phyloP scores from a whole-genome alignment of 2,797 vertebrate genomes.

The Acipenser transmontanus region DNA sequence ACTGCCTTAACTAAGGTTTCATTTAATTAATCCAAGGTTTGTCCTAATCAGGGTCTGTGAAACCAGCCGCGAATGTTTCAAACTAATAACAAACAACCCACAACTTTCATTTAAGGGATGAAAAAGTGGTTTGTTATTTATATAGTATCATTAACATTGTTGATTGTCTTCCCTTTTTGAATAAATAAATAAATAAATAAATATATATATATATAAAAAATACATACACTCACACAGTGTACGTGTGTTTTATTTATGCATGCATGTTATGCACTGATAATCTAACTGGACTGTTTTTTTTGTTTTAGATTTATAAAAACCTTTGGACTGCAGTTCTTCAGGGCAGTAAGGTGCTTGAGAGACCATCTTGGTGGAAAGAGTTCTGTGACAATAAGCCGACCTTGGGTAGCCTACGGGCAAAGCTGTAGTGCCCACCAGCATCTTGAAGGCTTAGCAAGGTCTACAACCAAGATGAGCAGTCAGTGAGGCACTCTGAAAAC shows the following conservation, averaged over 20 bases:
- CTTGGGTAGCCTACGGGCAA: constrained; percentile 58
- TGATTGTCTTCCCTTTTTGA: no score
- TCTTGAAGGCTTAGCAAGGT: background rate
- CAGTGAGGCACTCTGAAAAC: background rate
- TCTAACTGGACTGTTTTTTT: background rate
- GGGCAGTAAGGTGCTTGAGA: constrained; percentile 59
- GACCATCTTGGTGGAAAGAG: constrained; percentile 85
- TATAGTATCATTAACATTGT: no score
- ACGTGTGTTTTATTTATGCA: background rate
- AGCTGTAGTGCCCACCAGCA: constrained; percentile 50
- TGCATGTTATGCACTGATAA: background rate
- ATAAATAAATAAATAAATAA: no score
- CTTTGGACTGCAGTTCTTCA: constrained; percentile 79
- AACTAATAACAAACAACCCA: no score
- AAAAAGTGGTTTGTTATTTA: no score
- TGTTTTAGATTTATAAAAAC: constrained; percentile 82
- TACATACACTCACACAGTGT: no score
- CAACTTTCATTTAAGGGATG: no score
- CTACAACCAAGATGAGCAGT: background rate
- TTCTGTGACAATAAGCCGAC: constrained; percentile 70
- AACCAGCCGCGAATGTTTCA: no score
- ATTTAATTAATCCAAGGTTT: no score
- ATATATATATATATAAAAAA: no score
- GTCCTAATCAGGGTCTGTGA: no score
- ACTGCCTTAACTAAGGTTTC: no score